A percentile compares a stretch with the other conserved stretches of the same genome.
phyloP scores from a whole-genome alignment of 2,797 vertebrate species.

The Oreonectes daqikongensis region DNA sequence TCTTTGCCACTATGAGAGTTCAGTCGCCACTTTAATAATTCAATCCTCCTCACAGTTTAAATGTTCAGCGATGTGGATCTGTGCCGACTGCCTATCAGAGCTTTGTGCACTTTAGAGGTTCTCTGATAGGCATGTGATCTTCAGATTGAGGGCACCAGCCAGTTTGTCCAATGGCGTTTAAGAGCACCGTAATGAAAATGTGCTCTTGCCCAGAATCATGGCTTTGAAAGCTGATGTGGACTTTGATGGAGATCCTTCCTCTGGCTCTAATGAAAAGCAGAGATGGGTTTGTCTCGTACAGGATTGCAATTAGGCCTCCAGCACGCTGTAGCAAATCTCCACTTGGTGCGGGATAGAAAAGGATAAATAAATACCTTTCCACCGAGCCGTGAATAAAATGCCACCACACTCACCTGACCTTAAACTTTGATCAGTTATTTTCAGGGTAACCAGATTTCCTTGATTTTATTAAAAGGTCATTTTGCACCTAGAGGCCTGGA shows the following conservation, averaged over 20 bases:
- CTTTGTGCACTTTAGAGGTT: constrained; percentile 18
- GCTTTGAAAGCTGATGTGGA: constrained; percentile 50
- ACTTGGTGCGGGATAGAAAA: constrained; percentile 68
- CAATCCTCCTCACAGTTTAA: constrained; percentile 28
- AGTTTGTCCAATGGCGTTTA: constrained; percentile 43
- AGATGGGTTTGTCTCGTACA: constrained; percentile 54
- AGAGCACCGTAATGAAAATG: constrained; percentile 53
- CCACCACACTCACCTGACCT: constrained; percentile 68
- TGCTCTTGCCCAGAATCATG: constrained; percentile 44
- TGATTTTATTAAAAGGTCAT: constrained; percentile 82
- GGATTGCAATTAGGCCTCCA: constrained; percentile 70
- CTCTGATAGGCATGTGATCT: constrained; percentile 21
- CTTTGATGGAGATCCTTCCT: constrained; percentile 50
- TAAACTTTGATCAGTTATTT: constrained; percentile 83
- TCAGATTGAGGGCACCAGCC: constrained; percentile 23
- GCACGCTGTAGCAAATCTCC: constrained; percentile 57
- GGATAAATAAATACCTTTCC: constrained; percentile 74
- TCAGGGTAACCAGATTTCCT: constrained; percentile 78
- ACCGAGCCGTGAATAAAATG: constrained; percentile 66
- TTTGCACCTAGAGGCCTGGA: constrained; percentile 79
- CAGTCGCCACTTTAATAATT: constrained; percentile 15
- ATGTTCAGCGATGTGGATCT: constrained; percentile 27
- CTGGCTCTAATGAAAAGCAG: constrained; percentile 48
- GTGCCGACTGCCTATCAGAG: constrained; percentile 30
- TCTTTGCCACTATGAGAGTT: constrained; percentile 14